Percentiles rank a stretch among this genome's conserved stretches.
Evolutionary conservation across 2,113 vertebrate species (phyloP).

Genomic region (Elaphurus davidianus): DNA sequence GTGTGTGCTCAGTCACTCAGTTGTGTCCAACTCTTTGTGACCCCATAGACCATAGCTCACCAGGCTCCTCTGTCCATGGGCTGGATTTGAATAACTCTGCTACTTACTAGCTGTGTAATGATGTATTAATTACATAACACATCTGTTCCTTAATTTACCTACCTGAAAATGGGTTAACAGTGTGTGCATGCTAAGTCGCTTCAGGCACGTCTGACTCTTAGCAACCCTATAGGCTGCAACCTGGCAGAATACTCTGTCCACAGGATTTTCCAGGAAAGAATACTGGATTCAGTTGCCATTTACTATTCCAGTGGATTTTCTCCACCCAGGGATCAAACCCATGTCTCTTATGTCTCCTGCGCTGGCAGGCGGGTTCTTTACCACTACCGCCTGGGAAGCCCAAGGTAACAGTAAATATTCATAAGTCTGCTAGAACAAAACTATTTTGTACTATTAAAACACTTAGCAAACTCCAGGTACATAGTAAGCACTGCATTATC

Average conservation of each 20-base stretch:
- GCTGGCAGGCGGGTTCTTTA: background rate
- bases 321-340: background rate
- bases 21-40: background rate
- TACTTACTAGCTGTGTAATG: background rate
- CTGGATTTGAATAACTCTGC: background rate
- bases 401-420: background rate
- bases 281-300: background rate
- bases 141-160: background rate
- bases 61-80: background rate
- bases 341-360: background rate
- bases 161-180: background rate
- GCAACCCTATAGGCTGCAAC: background rate
- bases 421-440: background rate
- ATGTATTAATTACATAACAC: background rate
- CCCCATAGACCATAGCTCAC: accelerated
- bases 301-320: background rate
- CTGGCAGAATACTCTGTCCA: background rate
- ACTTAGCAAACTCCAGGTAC: background rate
- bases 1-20: background rate
- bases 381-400: background rate
- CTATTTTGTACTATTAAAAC: background rate
- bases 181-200: background rate
- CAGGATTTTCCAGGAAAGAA: background rate
- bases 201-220: background rate
- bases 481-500: background rate